Conservation (phyloP, 2,113 vertebrate species). For the Malurus alboscapulatus region DNA sequence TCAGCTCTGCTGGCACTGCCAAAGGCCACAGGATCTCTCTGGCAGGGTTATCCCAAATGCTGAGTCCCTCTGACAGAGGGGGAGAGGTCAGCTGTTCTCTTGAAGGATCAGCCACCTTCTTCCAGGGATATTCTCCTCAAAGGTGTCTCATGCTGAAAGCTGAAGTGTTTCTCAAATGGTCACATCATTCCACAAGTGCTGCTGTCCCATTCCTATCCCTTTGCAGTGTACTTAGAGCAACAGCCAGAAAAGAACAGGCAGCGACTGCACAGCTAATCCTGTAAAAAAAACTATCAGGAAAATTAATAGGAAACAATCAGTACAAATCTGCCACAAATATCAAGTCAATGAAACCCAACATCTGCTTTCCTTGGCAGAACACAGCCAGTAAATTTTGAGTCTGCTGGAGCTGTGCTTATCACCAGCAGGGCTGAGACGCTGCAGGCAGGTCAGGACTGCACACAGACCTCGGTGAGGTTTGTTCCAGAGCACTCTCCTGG, state of each 20-base stretch:
- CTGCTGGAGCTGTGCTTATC: not conserved
- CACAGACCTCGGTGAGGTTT: not conserved
- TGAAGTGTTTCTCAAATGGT: not conserved
- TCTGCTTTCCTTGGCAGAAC: constrained; percentile 57
- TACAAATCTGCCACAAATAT: constrained; percentile 19
- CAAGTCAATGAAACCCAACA: constrained; percentile 49
- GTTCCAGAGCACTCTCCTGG: not conserved
- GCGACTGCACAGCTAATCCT: not conserved
- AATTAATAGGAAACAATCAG: constrained; percentile 60
- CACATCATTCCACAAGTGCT: not conserved
- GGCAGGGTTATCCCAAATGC: not conserved
- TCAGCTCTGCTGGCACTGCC: not conserved
- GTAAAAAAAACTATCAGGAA: not conserved
- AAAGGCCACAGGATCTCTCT: not conserved
- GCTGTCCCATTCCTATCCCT: not conserved
- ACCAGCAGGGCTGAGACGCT: not conserved
- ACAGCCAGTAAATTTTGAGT: not conserved
- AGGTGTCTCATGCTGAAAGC: not conserved
- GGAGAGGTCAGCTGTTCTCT: not conserved
- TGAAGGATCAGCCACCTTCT: not conserved
- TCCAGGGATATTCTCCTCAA: not conserved
- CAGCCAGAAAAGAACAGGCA: not conserved
- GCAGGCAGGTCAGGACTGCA: not conserved
- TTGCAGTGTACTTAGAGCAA: not conserved
- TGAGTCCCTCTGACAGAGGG: not conserved